Evolutionary conservation across 2,113 vertebrate species (phyloP), one percentile per base, ranked within the genome.

Genomic region (Rostratula benghalensis): DNA sequence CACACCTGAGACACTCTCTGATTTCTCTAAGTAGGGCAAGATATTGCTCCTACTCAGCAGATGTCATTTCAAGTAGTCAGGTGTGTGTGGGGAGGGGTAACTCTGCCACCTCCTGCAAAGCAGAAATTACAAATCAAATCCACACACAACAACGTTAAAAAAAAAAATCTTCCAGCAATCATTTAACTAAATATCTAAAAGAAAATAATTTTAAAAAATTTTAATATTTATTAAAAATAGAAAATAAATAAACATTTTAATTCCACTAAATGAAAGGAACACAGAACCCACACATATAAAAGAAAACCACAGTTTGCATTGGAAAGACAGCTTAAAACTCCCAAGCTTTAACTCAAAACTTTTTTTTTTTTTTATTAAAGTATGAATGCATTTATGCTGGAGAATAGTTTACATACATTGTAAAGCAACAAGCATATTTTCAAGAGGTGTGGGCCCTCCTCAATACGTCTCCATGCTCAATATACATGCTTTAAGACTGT

Each of bases 361-460:
- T 91, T 95, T 96, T 97, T 91, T 95, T 96, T 97, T 97, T 97
- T 98, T 98, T 97, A 98, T 98, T 98, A 97, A 98, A 98, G 97
- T 98, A 97, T 94, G 97, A 97, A 98, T 95, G 97, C 84, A 97
- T 97, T 98, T 98, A 98, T 80, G 95, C 97, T 97, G 93, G 53
- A 97, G 97, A 97, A 97, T 81, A 87, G 95, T 98, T 98, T 98
- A 98, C 97, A 98, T 97, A 97, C 95, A 95, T 93, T 85, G 88
- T 89, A 97, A 98, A 98, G 97, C 97, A 97, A 96, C 95, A 98
- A 98, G 98, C 96, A 53, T 90, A 94, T 97, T 97, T 97, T 95
- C 95, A 92, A 97, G 96, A 97, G 93, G 65, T 35, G 16, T 77
- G 80, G 74, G 64, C 94, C 95, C 86, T 97, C 92, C 88, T 94